Evolutionary conservation across 2,888 invertebrate species (phyloP), one percentile per base, ranked within the genome.

Genomic region (Lepidonotus clava): DNA sequence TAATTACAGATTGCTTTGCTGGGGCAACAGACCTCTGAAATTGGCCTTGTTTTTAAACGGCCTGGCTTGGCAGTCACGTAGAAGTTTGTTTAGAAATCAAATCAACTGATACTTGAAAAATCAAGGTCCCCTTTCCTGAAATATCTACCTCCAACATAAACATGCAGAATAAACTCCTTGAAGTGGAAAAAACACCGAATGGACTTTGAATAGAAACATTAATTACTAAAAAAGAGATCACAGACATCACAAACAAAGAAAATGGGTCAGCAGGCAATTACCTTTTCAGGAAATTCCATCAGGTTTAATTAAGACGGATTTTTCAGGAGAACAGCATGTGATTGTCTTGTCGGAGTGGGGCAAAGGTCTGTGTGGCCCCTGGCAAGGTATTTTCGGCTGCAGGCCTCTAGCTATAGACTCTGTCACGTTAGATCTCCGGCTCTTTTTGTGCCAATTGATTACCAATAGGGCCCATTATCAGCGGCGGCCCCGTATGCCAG

Each of bases 131-230:
- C 71, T 38, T 21, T 14, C 38, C 36, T 11, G 38, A 71, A 34
- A 71, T 38, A 71, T n/a, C 34, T n/a, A 71, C 66, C 46, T 46
- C 8, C 46, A 11, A 18, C 46, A 8, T 18, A 46, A n/a, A 46
- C 46, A 46, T 11, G 8, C 18, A 46, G 46, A 18, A 18, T 18
- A 46, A 46, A 46, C 46, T 46, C 46, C 8, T 46, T 46, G 46
- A 46, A 46, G 46, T 56, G 56, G 56, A 14, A 14, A 56, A 66
- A 66, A 24, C n/a, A 66, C 6, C 4, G 8, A 38, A 36, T 32
- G 71, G n/a, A 11, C 71, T 71, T 71, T 71, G 71, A 71, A 71
- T 71, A 71, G 71, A 71, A 71, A 71, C 36, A 71, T 34, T 71
- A 71, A 71, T 71, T 71, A 71, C 34, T 14, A 18, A 71, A 34